A percentile compares a stretch with the other conserved stretches of the same genome.
These are phyloP conservation scores for Cephus cinctus DNA, from an alignment of 1,140 invertebrate genomes.

Conservation along the genomic window DNA sequence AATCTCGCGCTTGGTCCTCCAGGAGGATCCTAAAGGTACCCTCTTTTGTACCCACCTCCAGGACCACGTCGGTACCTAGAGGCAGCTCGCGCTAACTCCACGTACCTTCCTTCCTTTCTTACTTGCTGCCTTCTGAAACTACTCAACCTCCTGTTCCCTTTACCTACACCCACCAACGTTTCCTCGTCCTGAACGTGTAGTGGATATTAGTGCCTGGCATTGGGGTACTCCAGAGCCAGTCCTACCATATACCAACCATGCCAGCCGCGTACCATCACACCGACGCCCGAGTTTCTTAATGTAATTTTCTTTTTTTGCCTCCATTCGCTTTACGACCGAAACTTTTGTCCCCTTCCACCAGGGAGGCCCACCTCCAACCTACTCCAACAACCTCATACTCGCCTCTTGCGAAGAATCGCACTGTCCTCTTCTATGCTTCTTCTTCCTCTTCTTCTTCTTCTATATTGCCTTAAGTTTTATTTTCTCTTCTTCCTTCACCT, in stretches of 20 bases:
- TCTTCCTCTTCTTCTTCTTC: slow-evolving; percentile 1
- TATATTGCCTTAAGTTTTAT: no score
- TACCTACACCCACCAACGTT: neutral
- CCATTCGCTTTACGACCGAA: slow-evolving; percentile 51
- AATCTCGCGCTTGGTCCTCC: slow-evolving; percentile 32
- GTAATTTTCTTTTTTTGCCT: slow-evolving; percentile 53
- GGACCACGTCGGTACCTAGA: no score
- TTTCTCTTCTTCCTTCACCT: neutral
- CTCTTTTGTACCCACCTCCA: no score
- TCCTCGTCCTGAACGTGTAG: neutral
- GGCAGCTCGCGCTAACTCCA: no score
- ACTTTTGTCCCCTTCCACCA: slow-evolving; percentile 41
- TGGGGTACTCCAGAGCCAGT: no score
- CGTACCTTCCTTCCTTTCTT: no score
- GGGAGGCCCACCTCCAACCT: slow-evolving; percentile 17
- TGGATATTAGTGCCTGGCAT: no score
- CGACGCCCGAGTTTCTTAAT: slow-evolving; percentile 49
- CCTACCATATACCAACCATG: no score
- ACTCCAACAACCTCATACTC: slow-evolving; percentile 7
- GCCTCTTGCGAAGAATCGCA: slow-evolving; percentile 25
- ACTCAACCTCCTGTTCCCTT: no score
- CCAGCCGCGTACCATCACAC: no score
- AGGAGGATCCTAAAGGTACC: slow-evolving; percentile 3
- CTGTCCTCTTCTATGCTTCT: slow-evolving; percentile 1
- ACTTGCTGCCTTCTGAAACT: no score